Conservation (phyloP, 2,888 invertebrate genomes). For the Pachymerium ferrugineum region DNA sequence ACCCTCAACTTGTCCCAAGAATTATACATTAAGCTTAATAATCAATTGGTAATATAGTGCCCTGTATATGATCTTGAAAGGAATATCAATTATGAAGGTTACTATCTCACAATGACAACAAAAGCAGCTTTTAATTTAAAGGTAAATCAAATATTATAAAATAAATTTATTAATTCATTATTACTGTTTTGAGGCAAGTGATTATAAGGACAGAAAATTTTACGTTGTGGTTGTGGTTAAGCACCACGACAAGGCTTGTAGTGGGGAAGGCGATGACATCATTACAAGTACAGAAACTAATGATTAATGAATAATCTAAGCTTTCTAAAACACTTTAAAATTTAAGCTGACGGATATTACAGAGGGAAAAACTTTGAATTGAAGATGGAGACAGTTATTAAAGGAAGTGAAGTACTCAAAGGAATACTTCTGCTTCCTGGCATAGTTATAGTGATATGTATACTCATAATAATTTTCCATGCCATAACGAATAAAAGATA, state of each 20-base stretch:
- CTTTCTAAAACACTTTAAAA: too few relatives aligned
- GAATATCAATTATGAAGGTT: constrained; percentile 67
- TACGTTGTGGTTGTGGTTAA: constrained; percentile 72
- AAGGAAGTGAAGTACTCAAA: neutral
- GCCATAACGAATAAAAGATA: neutral
- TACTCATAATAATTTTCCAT: neutral
- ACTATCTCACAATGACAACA: constrained; percentile 64
- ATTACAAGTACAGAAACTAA: neutral
- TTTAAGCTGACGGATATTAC: neutral
- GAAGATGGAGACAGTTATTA: neutral
- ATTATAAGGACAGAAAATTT: constrained; percentile 54
- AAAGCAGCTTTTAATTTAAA: constrained; percentile 70
- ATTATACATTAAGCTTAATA: neutral
- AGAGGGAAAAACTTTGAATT: neutral
- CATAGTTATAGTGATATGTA: neutral
- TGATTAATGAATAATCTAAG: too few relatives aligned
- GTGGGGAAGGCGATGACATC: constrained; percentile 38
- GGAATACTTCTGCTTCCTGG: neutral
- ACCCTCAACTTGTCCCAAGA: neutral
- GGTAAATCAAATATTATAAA: constrained; percentile 56
- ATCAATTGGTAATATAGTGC: constrained; percentile 56
- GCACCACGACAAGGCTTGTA: constrained; percentile 58
- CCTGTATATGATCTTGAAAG: constrained; percentile 75
- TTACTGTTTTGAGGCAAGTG: constrained; percentile 56
- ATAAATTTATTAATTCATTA: constrained; percentile 37